Conservation (phyloP, 1,140 invertebrate genomes). For the Adelges cooleyi region DNA sequence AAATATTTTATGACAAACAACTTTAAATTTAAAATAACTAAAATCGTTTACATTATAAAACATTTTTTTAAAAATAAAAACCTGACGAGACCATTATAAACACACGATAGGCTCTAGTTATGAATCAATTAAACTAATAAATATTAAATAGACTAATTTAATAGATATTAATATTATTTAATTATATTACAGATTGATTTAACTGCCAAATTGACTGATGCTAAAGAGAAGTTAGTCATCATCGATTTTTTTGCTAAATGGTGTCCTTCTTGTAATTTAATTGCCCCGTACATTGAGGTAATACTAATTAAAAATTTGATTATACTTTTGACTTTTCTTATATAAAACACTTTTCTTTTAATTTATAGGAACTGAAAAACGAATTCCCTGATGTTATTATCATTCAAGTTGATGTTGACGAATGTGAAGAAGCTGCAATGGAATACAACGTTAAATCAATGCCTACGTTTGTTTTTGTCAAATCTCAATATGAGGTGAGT, state of each 20-base stretch:
- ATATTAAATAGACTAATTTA: too few relatives aligned
- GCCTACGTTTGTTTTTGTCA: slow-evolving; percentile 89
- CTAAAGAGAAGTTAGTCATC: slow-evolving; percentile 74
- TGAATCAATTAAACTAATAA: too few relatives aligned
- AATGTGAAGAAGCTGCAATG: slow-evolving; percentile 67
- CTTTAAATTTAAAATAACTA: too few relatives aligned
- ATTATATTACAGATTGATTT: slow-evolving; percentile 63
- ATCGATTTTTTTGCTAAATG: slow-evolving; percentile 78
- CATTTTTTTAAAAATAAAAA: too few relatives aligned
- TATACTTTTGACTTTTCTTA: too few relatives aligned
- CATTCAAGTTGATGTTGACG: slow-evolving; percentile 75
- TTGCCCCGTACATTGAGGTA: slow-evolving; percentile 65
- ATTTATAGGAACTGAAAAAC: slow-evolving; percentile 46
- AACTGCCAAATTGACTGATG: slow-evolving; percentile 54
- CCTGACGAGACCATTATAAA: too few relatives aligned
- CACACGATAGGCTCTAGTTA: too few relatives aligned
- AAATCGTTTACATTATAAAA: too few relatives aligned
- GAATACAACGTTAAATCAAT: slow-evolving; percentile 75
- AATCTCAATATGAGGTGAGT: slow-evolving; percentile 53
- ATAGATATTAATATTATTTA: too few relatives aligned
- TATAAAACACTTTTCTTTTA: neutral
- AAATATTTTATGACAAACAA: too few relatives aligned
- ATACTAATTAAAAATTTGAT: neutral
- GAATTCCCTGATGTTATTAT: slow-evolving; percentile 47
- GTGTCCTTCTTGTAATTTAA: slow-evolving; percentile 90